Evolutionary conservation across 2,797 vertebrate species (phyloP), one percentile per base, ranked within the genome.

Genomic region (Poliocrania exsul): DNA sequence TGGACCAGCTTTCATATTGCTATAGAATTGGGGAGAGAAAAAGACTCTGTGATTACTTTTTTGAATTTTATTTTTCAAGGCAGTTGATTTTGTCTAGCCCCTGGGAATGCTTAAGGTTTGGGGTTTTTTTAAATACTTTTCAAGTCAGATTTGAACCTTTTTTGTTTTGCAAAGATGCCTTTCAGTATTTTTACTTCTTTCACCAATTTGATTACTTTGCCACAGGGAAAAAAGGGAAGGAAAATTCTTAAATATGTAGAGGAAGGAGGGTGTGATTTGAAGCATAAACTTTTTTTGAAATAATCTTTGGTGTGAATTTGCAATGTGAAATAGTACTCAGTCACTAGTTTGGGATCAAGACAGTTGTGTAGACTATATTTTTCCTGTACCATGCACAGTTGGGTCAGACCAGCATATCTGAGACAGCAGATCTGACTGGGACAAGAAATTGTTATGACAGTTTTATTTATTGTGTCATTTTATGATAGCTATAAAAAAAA

Each of bases 41-140:
- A 66, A 38, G 6, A 20, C 35, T 66, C 82, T 6, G 23, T 60
- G 25, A n/a, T 62, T 6, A 56, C 6, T 46, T 86, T 82, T 13
- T 12, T 23, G 23, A 31, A 6, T 33, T 65, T 49, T 80, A 40
- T 69, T 44, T 44, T 2, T 11, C 37, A 35, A 9, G 20, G 18
- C 60, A 40, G 16, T 49, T 56, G 42, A 33, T 13, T 81, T 81
- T 86, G 5, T 71, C 9, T 53, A 67, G 60, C 11, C 13, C 8
- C 13, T 50, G 18, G 24, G 5, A 23, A n/a, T 58, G 31, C 37
- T 84, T 80, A 38, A 58, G 15, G 2, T 90, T 75, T 42, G 10
- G 5, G 1, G 0, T 0, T 38, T 74, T 35, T 57, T 53, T 4
- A 15, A 53, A 15, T 46, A 9, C 31, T 83, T 91, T 80, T 20